Base-by-base conservation (phyloP, 2,888 invertebrate genomes). In the Caenorhabditis japonica region DNA sequence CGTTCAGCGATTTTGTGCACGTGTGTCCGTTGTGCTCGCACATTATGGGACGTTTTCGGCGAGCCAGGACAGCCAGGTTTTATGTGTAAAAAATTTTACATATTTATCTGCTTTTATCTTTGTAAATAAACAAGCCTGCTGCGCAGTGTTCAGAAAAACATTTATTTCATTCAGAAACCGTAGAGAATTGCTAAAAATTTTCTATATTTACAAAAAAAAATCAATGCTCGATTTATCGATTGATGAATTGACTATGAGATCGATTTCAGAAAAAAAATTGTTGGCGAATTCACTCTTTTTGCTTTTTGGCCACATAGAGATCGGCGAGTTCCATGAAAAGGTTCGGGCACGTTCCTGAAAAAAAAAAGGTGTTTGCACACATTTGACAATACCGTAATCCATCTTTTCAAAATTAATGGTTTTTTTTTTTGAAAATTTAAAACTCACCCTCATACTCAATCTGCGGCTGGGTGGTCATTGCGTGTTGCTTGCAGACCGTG, bases 21-120 rank as follows among this genome's bases (percentile, higher is more conserved):
- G 66, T 76, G 59, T 85, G 85, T 64, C 84, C 85, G 4, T 55
- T 76, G 27, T 85, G 85, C 51, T 66, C 75, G 3, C 85, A 85
- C 61, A 66, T 30, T 47, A 80, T 84, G 15, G 85, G 85, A 19
- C 60, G 80, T 7, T 84, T 77, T 46, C 73, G 84, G 17, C 72
- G 82, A 15, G 79, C 77, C 1, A 34, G 79, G 34, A 61, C 56
- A 12, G 56, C 83, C 0, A 43, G 59, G 10, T 85, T 85, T 68
- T 84, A 81, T 74, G 85, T 85, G 21, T 85, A 56, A 77, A n/a
- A n/a, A n/a, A n/a, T n/a, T n/a, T n/a, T n/a, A n/a, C n/a, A n/a
- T n/a, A n/a, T n/a, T n/a, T n/a, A n/a, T n/a, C n/a, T n/a, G n/a
- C n/a, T n/a, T n/a, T n/a, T n/a, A n/a, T n/a, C n/a, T n/a, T n/a